phyloP scores from a whole-genome alignment of 2,797 vertebrate species.

The Erethizon dorsatum region DNA sequence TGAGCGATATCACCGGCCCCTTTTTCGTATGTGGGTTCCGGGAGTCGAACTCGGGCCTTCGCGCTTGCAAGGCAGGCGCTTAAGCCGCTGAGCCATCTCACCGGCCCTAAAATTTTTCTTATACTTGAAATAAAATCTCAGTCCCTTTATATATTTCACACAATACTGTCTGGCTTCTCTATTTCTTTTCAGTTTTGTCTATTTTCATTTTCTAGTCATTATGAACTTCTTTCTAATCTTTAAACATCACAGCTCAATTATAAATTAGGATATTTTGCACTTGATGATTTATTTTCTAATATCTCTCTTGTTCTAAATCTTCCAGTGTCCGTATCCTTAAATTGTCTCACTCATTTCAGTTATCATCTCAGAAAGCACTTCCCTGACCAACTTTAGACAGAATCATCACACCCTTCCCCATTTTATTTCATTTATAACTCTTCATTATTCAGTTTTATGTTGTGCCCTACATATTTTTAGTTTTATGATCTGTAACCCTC shows the following conservation, averaged over 20 bases:
- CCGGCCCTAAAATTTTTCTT: no score
- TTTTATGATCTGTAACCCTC: not conserved
- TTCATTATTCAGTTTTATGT: not conserved
- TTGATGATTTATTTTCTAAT: not conserved
- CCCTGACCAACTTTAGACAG: not conserved
- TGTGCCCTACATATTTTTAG: not conserved
- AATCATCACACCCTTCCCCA: rapidly evolving
- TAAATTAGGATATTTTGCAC: not conserved
- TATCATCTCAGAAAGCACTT: not conserved
- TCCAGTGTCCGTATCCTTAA: not conserved
- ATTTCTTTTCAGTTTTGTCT: not conserved
- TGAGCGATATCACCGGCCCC: no score
- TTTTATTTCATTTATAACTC: not conserved
- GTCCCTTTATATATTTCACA: not conserved
- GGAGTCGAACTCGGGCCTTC: no score
- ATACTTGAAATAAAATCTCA: constrained; percentile 1
- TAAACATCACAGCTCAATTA: not conserved
- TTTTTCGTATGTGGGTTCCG: no score
- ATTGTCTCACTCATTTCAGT: not conserved
- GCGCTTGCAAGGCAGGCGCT: no score
- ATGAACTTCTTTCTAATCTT: not conserved
- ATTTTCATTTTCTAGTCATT: not conserved
- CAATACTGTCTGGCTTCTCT: not conserved
- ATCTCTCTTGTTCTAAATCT: not conserved
- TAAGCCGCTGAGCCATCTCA: no score